A percentile compares a stretch with the other conserved stretches of the same genome.
phyloP scores from a whole-genome alignment of 2,888 invertebrate species.

The Ptychoptera contaminata region DNA sequence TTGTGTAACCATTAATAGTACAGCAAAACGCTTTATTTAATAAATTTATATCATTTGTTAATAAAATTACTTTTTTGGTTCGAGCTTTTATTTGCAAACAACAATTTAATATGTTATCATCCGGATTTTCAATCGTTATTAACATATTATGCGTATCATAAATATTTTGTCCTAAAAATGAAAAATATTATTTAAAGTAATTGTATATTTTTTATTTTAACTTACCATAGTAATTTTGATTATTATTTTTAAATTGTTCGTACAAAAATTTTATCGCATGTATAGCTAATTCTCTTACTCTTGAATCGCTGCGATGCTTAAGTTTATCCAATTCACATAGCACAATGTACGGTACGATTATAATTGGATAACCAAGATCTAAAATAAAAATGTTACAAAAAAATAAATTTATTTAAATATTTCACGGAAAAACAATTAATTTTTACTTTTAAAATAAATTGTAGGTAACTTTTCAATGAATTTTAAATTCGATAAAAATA shows the following conservation, averaged over 20 bases:
- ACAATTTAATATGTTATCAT: slow-evolving; percentile 36
- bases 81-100: slow-evolving; percentile 32
- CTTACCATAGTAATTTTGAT: neutral
- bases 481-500: slow-evolving; percentile 29
- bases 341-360: slow-evolving; percentile 35
- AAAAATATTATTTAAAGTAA: no score
- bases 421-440: neutral
- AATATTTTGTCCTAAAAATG: slow-evolving; percentile 36
- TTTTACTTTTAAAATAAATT: slow-evolving; percentile 17
- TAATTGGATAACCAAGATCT: slow-evolving; percentile 15
- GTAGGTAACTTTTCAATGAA: slow-evolving; percentile 25
- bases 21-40: slow-evolving; percentile 34
- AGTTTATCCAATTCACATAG: slow-evolving; percentile 35
- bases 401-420: neutral
- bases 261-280: slow-evolving; percentile 23
- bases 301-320: slow-evolving; percentile 21
- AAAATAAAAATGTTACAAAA: neutral
- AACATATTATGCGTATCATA: slow-evolving; percentile 28
- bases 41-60: slow-evolving; percentile 36
- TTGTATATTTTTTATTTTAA: neutral
- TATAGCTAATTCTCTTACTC: slow-evolving; percentile 13
- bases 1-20: slow-evolving; percentile 22
- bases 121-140: slow-evolving; percentile 28
- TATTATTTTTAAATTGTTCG: slow-evolving; percentile 16
- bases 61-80: slow-evolving; percentile 27